Percentiles rank a stretch among this genome's conserved stretches.
Conservation (phyloP, 2,888 invertebrate species). For the Acleris literana region DNA sequence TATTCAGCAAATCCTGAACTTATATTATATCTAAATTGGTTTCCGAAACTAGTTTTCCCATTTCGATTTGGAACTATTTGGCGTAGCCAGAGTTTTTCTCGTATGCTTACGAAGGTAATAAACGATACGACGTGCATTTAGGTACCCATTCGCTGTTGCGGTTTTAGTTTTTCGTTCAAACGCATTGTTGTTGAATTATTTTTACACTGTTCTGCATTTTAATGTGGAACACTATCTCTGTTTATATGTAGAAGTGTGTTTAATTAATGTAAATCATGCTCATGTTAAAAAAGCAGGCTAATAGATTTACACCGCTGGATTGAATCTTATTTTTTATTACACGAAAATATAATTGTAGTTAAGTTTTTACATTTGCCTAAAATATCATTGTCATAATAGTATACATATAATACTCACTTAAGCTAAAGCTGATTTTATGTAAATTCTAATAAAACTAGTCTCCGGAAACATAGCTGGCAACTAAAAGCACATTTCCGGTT, state of each 20-base stretch:
- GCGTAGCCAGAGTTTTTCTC: constrained; percentile 10
- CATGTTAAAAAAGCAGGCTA: too few relatives aligned
- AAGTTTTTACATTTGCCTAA: too few relatives aligned
- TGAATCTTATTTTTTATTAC: too few relatives aligned
- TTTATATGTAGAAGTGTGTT: background rate
- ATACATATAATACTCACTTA: too few relatives aligned
- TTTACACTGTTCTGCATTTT: constrained; percentile 5
- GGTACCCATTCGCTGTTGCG: constrained; percentile 13
- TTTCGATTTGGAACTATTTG: constrained; percentile 17
- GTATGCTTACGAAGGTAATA: constrained; percentile 29
- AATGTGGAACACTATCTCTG: constrained; percentile 5
- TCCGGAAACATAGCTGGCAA: background rate
- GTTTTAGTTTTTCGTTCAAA: constrained; percentile 21
- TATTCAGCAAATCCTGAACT: constrained; percentile 4
- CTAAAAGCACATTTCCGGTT: constrained; percentile 22
- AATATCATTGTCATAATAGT: too few relatives aligned
- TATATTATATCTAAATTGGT: constrained; percentile 13
- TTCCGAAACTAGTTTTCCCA: constrained; percentile 21
- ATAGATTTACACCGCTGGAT: too few relatives aligned
- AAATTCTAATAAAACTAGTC: too few relatives aligned
- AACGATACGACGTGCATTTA: constrained; percentile 16
- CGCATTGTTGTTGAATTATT: constrained; percentile 16
- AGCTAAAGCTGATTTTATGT: too few relatives aligned
- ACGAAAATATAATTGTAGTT: too few relatives aligned
- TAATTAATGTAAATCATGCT: background rate